Evolutionary conservation across 2,113 vertebrate genomes (phyloP).

Genomic region (Gopherus evgoodei): DNA sequence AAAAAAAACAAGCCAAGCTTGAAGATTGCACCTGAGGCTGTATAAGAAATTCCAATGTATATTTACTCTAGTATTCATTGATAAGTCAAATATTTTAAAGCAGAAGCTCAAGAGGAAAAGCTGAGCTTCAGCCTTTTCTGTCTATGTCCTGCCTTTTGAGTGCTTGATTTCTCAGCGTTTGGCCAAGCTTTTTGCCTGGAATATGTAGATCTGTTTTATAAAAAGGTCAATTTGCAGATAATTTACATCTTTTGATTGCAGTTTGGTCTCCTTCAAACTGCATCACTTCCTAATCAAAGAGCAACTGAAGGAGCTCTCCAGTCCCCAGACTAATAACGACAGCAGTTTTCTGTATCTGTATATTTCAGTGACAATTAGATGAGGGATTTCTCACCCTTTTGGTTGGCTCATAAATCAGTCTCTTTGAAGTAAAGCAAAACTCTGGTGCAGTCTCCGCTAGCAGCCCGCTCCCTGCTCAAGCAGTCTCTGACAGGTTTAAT

Average conservation of each 20-base stretch:
- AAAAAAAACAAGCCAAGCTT: not conserved
- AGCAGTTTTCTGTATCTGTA: not conserved
- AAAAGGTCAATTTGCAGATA: not conserved
- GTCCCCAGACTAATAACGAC: not conserved
- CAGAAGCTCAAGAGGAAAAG: not conserved
- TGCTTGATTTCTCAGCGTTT: not conserved
- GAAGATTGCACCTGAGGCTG: not conserved
- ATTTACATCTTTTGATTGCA: not conserved
- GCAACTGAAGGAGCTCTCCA: not conserved
- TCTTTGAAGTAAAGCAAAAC: not conserved
- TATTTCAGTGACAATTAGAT: constrained; percentile 21
- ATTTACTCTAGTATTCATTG: not conserved
- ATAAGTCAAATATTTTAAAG: not conserved
- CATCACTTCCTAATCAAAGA: rapidly evolving
- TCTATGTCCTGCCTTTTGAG: rapidly evolving
- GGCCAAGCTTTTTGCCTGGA: not conserved
- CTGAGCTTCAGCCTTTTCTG: not conserved
- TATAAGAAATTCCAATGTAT: not conserved
- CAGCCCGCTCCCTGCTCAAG: not conserved
- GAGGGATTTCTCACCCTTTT: constrained; percentile 42
- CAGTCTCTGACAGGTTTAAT: not conserved
- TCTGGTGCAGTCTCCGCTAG: rapidly evolving
- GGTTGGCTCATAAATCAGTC: not conserved
- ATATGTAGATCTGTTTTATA: not conserved
- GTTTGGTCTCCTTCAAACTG: not conserved